phyloP scores from a whole-genome alignment of 2,797 vertebrate species.

The Clarias fuscus region DNA sequence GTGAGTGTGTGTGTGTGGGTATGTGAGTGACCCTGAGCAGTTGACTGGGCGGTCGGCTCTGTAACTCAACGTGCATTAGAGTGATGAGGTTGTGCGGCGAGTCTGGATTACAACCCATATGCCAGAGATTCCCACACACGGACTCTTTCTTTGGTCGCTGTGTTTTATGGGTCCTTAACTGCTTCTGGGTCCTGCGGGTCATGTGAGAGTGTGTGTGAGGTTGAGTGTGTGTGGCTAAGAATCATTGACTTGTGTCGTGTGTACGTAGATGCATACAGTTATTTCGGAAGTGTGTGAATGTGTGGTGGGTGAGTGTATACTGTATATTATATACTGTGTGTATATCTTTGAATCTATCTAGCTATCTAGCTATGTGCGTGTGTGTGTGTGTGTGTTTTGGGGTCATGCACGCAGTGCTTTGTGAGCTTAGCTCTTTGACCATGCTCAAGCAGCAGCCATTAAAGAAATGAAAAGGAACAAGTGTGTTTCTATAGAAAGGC shows the following conservation, averaged over 20 bases:
- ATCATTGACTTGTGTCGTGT: neutral
- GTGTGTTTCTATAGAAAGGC: slow-evolving; percentile 36
- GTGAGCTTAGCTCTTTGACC: slow-evolving; percentile 44
- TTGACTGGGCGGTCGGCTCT: slow-evolving; percentile 42
- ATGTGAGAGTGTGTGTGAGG: slow-evolving; percentile 50
- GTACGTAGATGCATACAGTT: neutral
- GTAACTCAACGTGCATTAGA: slow-evolving; percentile 49
- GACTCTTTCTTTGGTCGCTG: slow-evolving; percentile 58
- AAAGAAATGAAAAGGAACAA: slow-evolving; percentile 52
- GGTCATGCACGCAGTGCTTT: slow-evolving; percentile 48
- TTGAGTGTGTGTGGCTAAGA: slow-evolving; percentile 3
- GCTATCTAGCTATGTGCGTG: neutral
- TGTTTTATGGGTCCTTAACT: slow-evolving; percentile 58
- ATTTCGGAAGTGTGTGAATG: neutral
- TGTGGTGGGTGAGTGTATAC: neutral
- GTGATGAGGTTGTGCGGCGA: slow-evolving; percentile 59
- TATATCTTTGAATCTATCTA: no score
- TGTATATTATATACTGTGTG: no score
- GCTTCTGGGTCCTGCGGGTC: slow-evolving; percentile 59
- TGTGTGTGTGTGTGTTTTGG: slow-evolving; percentile 8
- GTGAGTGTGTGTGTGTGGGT: slow-evolving; percentile 10
- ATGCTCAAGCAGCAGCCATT: slow-evolving; percentile 41
- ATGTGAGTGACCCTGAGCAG: slow-evolving; percentile 9
- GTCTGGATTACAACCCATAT: slow-evolving; percentile 67
- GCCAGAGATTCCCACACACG: slow-evolving; percentile 78